Evolutionary conservation across 1,140 invertebrate genomes (phyloP).

Genomic region (Acyrthosiphon pisum): DNA sequence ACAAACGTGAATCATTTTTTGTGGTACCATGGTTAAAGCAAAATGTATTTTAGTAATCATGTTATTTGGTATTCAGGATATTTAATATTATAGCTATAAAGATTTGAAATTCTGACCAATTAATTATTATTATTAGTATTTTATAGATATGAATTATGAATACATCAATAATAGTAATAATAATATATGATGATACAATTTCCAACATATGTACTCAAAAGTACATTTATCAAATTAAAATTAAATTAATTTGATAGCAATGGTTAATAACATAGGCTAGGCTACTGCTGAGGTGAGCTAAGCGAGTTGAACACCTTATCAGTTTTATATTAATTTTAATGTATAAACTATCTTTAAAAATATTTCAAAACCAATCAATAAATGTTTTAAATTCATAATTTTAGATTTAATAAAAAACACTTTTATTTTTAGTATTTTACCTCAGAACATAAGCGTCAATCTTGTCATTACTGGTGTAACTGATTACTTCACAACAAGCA

Average conservation of each 20-base stretch:
- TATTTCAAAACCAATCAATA: background rate
- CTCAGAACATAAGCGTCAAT: conserved; percentile 97
- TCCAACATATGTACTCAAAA: background rate
- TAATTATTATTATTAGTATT: too few species aligned
- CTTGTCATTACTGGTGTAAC: conserved; percentile 84
- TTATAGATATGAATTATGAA: too few species aligned
- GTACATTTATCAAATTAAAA: background rate
- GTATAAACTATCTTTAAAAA: background rate
- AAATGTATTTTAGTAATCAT: too few species aligned
- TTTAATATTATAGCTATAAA: too few species aligned
- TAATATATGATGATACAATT: background rate
- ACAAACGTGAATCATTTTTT: too few species aligned
- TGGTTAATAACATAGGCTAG: background rate
- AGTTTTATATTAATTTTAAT: background rate
- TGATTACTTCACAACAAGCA: conserved; percentile 96
- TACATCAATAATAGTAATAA: too few species aligned
- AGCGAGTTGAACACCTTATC: background rate
- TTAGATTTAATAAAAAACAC: background rate
- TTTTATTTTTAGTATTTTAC: conserved; percentile 67
- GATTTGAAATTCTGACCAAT: too few species aligned
- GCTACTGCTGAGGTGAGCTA: background rate
- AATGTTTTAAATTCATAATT: background rate
- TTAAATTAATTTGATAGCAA: background rate
- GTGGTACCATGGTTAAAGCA: too few species aligned
- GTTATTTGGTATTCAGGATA: too few species aligned